Evolutionary conservation across 2,797 vertebrate genomes (phyloP), one percentile per base, ranked within the genome.

Genomic region (Trematomus bernacchii): DNA sequence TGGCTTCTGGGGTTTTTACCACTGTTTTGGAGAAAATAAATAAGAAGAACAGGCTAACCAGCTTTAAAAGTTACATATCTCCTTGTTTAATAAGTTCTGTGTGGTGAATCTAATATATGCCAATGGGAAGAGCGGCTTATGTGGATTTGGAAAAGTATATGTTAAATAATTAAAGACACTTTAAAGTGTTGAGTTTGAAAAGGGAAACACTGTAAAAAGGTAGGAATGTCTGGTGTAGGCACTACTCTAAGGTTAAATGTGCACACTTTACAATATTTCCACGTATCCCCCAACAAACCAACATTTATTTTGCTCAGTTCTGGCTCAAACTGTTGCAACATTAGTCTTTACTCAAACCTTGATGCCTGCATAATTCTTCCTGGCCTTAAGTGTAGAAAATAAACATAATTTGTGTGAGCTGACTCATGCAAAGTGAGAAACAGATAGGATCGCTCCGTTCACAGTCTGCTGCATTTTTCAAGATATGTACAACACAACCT

Each of bases 391-490:
- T 19, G 48, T 57, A 54, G 47, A 73, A 76, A 79, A 76, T 55
- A 60, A 78, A 66, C 40, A 18, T 65, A 0, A 68, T 72, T 67
- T 82, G 57, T 76, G 15, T 33, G 55, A 57, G 66, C 67, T 66
- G 84, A 87, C 58, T 86, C 76, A 82, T 71, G 23, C 46, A 16
- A 43, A 71, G 65, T 47, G 21, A 76, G 69, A 68, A 71, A 51
- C 64, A 69, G 86, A 90, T 85, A 73, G 30, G 43, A 86, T 90
- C 77, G 15, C 73, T 66, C 62, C 47, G 62, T 73, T 79, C 82
- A 78, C 79, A 85, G 78, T 85, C 74, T 89, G 83, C 79, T 76
- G 86, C 71, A 50, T 63, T 76, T 85, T 16, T 77, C 60, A 67
- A 81, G 59, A 76, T 70, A 19, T 70, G 63, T 16, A 66, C 68